phyloP scores from a whole-genome alignment of 2,888 invertebrate species.

The Scaptomyza parva region DNA sequence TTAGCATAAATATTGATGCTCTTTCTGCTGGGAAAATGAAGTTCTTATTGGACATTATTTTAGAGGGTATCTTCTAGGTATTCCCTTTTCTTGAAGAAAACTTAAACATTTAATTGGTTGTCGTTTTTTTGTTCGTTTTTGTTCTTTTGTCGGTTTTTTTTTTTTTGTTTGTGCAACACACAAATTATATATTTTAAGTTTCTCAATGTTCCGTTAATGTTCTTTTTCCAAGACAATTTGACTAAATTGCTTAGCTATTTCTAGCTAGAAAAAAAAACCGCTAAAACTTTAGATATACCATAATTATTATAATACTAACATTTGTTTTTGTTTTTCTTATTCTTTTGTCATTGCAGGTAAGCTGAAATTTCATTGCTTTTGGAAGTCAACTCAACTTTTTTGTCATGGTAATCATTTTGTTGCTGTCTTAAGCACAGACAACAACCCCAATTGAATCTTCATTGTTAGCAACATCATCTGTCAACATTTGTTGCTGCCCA shows the following conservation, averaged over 20 bases:
- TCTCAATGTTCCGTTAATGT: slow-evolving; percentile 23
- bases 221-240: slow-evolving; percentile 15
- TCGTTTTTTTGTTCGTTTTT: not conserved
- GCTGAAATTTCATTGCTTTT: slow-evolving; percentile 31
- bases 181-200: slow-evolving; percentile 47
- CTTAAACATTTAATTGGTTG: slow-evolving; percentile 23
- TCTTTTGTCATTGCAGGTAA: slow-evolving; percentile 54
- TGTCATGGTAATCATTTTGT: not conserved
- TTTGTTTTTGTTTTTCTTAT: slow-evolving; percentile 4
- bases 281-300: not conserved
- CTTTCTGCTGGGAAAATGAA: too few relatives aligned
- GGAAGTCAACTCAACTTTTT: too few relatives aligned
- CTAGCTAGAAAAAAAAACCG: too few relatives aligned
- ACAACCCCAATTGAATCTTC: not conserved
- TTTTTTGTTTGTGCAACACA: slow-evolving; percentile 15
- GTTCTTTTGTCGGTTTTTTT: slow-evolving; percentile 1
- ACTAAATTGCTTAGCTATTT: slow-evolving; percentile 6
- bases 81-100: not conserved
- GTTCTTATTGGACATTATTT: too few relatives aligned
- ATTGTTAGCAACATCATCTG: not conserved
- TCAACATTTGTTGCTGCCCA: not conserved
- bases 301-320: slow-evolving; percentile 16
- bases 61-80: slow-evolving; percentile 8
- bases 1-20: too few relatives aligned
- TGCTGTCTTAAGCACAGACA: not conserved